These are phyloP conservation scores for Pocillopora verrucosa DNA, from an alignment of 64 coral and sea anemone species.

Conservation along the genomic window DNA sequence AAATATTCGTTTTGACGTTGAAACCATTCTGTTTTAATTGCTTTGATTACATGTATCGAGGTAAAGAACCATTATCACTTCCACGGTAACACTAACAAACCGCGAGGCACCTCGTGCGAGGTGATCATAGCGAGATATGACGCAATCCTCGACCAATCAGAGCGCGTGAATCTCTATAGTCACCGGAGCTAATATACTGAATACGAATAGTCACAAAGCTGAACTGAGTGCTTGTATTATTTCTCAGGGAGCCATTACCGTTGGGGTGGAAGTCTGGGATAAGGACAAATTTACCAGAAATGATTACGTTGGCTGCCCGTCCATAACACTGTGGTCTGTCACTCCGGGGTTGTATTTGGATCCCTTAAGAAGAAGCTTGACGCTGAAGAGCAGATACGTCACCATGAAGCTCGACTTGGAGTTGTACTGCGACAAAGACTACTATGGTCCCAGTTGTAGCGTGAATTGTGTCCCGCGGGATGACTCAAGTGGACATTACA, in stretches of 20 bases:
- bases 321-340: slow-evolving; percentile 5
- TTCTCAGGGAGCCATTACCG: slow-evolving; percentile 62
- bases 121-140: no score
- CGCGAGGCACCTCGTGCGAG: no score
- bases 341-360: slow-evolving; percentile 17
- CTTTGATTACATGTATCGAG: no score
- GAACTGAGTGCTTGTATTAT: background rate
- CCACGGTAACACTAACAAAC: no score
- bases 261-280: slow-evolving; percentile 75
- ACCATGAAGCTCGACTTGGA: slow-evolving; percentile 33
- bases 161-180: no score
- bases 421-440: slow-evolving; percentile 68
- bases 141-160: no score
- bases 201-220: no score
- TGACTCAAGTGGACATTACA: slow-evolving; percentile 57
- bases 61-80: no score
- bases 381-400: background rate
- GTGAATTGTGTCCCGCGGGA: slow-evolving; percentile 44
- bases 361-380: slow-evolving; percentile 13
- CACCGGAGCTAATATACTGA: no score
- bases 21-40: no score
- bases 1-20: no score
- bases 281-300: slow-evolving; percentile 37
- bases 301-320: slow-evolving; percentile 56
- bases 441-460: slow-evolving; percentile 33